These are phyloP conservation scores for Hemicordylus capensis DNA, from an alignment of 2,113 vertebrate genomes.

Conservation along the genomic window DNA sequence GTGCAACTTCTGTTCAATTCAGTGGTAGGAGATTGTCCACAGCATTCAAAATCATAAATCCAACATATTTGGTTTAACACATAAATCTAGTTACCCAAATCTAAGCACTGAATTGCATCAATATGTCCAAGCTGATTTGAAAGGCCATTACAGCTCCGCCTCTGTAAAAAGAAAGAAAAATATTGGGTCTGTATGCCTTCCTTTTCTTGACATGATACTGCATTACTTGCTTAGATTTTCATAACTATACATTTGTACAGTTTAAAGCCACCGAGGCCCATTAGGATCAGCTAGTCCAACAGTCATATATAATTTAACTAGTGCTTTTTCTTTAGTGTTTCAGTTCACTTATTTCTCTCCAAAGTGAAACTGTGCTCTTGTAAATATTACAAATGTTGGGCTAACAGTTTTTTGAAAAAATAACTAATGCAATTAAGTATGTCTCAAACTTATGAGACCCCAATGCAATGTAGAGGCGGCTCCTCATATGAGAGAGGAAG, in stretches of 20 bases:
- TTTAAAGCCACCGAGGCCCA: background rate
- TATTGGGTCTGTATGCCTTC: background rate
- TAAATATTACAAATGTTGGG: too few species aligned
- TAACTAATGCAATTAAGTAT: too few species aligned
- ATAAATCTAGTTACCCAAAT: background rate
- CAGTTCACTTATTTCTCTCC: constrained; percentile 28
- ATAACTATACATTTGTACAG: background rate
- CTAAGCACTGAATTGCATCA: background rate
- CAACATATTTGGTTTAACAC: too few species aligned
- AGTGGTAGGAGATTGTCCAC: background rate
- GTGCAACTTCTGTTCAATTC: background rate
- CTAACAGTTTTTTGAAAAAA: too few species aligned
- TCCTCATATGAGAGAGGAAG: background rate
- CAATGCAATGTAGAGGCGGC: too few species aligned
- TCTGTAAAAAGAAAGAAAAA: constrained; percentile 22
- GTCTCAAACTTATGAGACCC: too few species aligned
- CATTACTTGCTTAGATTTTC: background rate
- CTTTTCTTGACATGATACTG: background rate
- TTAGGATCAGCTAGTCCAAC: background rate
- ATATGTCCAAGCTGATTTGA: background rate
- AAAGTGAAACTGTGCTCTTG: background rate
- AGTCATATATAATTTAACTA: background rate
- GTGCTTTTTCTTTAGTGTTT: background rate
- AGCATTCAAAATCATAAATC: too few species aligned
- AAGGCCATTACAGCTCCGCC: constrained; percentile 4